These are phyloP conservation scores for Allygus modestus DNA, from an alignment of 2,888 invertebrate genomes.

Conservation along the genomic window DNA sequence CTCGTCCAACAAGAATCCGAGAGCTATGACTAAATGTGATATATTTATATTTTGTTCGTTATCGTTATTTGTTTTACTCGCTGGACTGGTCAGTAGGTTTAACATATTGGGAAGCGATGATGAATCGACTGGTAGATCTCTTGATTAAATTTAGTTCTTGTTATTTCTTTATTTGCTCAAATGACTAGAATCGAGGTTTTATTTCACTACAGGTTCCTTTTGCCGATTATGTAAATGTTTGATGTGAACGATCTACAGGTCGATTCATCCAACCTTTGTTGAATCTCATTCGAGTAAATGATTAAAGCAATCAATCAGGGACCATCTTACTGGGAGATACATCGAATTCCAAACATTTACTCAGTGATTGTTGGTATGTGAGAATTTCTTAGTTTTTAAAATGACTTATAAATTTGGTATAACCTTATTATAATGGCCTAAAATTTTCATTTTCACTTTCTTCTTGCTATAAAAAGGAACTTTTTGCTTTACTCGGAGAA, in stretches of 20 bases:
- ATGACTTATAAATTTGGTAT: background rate
- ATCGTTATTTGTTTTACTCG: background rate
- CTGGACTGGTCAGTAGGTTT: slow-evolving; percentile 29
- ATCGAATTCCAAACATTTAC: background rate
- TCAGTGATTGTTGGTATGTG: too few species aligned
- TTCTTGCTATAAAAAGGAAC: too few species aligned
- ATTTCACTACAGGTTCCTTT: background rate
- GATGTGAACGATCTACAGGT: background rate
- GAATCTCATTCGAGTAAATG: background rate
- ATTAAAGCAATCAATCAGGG: background rate
- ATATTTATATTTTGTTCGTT: too few species aligned
- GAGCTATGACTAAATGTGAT: slow-evolving; percentile 85
- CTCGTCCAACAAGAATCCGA: slow-evolving; percentile 94
- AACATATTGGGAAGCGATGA: background rate
- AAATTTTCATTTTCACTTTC: too few species aligned
- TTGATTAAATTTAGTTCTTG: background rate
- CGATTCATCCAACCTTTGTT: background rate
- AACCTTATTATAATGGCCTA: background rate
- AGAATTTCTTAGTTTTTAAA: background rate
- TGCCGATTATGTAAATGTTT: background rate
- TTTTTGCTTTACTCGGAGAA: too few species aligned
- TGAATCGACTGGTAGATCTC: background rate
- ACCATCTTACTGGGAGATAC: background rate
- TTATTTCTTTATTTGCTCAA: background rate
- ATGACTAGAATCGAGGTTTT: too few species aligned